Percentiles rank a stretch among this genome's conserved stretches.
Conservation (phyloP, 2,113 vertebrate genomes). For the Dromiciops gliroides region DNA sequence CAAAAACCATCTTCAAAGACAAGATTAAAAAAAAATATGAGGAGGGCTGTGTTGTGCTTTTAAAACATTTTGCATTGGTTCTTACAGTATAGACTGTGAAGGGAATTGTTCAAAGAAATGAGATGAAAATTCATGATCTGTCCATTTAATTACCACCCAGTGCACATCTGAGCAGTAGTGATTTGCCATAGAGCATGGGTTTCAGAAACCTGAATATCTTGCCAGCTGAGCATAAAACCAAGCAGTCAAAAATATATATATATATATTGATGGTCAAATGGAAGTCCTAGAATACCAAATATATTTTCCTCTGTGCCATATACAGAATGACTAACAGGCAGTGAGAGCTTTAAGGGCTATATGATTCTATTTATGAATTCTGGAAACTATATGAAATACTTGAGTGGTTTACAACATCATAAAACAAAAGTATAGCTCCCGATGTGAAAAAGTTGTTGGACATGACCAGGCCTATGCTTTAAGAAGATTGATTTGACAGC, state of each 20-base stretch:
- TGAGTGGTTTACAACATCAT: constrained; percentile 74
- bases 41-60: not conserved
- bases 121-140: constrained; percentile 48
- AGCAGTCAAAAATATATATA: constrained; percentile 19
- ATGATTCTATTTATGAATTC: constrained; percentile 68
- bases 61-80: constrained; percentile 29
- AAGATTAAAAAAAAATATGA: not conserved
- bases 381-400: constrained; percentile 70
- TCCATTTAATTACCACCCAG: constrained; percentile 38
- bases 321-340: constrained; percentile 63
- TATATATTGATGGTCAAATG: constrained; percentile 34
- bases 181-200: constrained; percentile 44
- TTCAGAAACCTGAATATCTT: constrained; percentile 47
- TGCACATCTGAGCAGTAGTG: constrained; percentile 47
- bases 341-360: constrained; percentile 62
- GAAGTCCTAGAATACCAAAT: constrained; percentile 55
- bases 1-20: constrained; percentile 39
- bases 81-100: constrained; percentile 36
- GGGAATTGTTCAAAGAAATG: constrained; percentile 47
- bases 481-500: not conserved
- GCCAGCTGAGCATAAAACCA: constrained; percentile 43
- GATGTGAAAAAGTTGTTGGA: constrained; percentile 72
- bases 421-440: constrained; percentile 67
- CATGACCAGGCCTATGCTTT: not conserved
- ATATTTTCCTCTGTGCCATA: constrained; percentile 62